Evolutionary conservation across 2,888 invertebrate genomes (phyloP).

Genomic region (Torymus aiolomorphi): DNA sequence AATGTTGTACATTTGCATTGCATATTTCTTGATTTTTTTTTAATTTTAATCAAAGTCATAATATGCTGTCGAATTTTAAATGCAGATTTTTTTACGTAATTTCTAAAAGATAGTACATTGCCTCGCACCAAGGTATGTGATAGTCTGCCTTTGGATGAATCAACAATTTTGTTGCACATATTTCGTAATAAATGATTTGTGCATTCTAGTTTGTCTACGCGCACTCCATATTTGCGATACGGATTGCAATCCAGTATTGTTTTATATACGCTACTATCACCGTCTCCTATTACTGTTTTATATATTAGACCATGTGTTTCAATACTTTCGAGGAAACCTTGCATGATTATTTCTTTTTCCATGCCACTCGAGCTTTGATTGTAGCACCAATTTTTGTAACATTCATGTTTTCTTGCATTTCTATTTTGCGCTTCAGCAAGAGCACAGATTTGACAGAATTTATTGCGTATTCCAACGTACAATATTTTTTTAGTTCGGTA

Average conservation of each 20-base stretch:
- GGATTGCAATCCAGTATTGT: conserved; percentile 33
- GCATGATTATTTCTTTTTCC: conserved; percentile 51
- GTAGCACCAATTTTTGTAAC: no score
- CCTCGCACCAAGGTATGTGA: background rate
- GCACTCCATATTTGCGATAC: conserved; percentile 37
- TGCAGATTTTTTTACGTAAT: background rate
- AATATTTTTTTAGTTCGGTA: conserved; percentile 59
- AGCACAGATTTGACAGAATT: conserved; percentile 62
- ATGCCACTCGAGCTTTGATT: conserved; percentile 65
- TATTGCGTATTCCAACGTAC: conserved; percentile 62
- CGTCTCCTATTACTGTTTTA: conserved; percentile 45
- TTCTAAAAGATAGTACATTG: conserved; percentile 1
- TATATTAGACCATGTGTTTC: conserved; percentile 46
- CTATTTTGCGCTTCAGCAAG: conserved; percentile 45
- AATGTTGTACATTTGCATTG: background rate
- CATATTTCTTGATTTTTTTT: background rate
- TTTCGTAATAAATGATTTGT: conserved; percentile 50
- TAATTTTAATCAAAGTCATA: background rate
- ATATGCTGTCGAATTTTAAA: conserved; percentile 12
- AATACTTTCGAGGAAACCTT: conserved; percentile 44
- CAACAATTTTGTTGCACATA: no score
- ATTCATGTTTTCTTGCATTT: conserved; percentile 56
- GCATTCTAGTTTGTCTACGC: conserved; percentile 51
- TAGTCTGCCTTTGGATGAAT: background rate
- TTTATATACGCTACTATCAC: conserved; percentile 52